These are phyloP conservation scores for Caenorhabditis doughertyi DNA, from an alignment of 2,888 invertebrate species.

Conservation along the genomic window DNA sequence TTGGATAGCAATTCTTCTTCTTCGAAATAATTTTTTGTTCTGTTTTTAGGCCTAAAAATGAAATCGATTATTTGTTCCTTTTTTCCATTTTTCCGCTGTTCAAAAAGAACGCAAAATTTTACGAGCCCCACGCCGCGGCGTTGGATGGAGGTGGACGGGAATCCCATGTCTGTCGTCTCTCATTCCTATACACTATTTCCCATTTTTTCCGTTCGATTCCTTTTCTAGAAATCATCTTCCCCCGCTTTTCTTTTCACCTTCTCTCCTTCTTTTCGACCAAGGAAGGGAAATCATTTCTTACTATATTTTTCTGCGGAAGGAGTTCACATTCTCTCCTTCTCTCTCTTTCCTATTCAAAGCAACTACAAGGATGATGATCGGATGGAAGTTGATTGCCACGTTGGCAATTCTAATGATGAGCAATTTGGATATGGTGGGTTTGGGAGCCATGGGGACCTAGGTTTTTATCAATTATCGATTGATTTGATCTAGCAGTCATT, in stretches of 20 bases:
- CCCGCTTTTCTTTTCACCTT: background rate
- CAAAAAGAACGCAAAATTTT: no score
- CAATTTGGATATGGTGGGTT: background rate
- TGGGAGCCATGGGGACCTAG: no score
- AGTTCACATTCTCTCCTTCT: no score
- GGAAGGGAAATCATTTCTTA: no score
- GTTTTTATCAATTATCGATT: no score
- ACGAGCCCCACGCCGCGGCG: background rate
- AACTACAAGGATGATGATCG: background rate
- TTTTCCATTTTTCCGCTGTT: no score
- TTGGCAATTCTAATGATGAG: background rate
- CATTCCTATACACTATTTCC: no score
- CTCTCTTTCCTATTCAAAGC: background rate
- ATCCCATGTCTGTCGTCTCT: slow-evolving; percentile 4
- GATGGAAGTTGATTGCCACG: background rate
- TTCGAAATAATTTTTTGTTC: background rate
- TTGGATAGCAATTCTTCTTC: slow-evolving; percentile 67
- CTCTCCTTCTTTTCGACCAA: background rate
- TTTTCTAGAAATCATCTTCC: no score
- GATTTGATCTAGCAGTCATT: no score
- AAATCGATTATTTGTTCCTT: no score
- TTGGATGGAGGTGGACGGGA: background rate
- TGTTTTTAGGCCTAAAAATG: background rate
- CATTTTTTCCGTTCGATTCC: background rate
- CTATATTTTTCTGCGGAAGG: no score